Percentiles rank a stretch among this genome's conserved stretches.
Conservation (phyloP, 2,113 vertebrate species). For the Pogona vitticeps region DNA sequence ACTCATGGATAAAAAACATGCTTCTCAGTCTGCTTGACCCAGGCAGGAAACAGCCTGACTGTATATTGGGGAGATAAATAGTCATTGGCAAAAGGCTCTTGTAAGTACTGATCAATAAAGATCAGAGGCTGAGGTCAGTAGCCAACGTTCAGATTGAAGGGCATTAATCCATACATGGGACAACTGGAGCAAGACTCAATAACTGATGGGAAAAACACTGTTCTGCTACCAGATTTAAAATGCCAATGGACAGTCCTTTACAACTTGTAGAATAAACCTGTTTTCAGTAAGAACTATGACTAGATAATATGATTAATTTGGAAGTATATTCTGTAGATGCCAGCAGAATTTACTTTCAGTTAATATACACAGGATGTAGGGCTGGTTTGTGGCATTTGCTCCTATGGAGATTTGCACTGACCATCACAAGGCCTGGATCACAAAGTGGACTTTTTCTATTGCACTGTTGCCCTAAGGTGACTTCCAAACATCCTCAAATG, state of each 20-base stretch:
- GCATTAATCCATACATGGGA: neutral
- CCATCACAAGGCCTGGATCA: neutral
- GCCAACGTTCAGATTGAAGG: neutral
- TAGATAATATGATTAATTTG: constrained; percentile 72
- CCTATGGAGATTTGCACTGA: neutral
- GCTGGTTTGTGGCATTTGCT: neutral
- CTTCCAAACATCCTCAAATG: neutral
- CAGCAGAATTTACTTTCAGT: neutral
- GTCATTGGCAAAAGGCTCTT: neutral
- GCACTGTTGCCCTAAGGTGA: neutral
- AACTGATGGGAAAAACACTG: neutral
- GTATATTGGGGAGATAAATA: constrained; percentile 10
- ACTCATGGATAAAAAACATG: neutral
- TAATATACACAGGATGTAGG: too few relatives aligned
- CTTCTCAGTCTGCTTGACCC: neutral
- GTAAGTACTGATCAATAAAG: constrained; percentile 11
- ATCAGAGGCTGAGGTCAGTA: neutral
- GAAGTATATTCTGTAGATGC: neutral
- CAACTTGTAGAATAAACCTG: constrained; percentile 81
- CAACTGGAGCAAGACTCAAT: neutral
- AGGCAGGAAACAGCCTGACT: constrained; percentile 7
- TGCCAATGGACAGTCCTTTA: constrained; percentile 81
- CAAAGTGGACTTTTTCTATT: neutral
- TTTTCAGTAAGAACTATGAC: constrained; percentile 84
- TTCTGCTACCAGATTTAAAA: constrained; percentile 84